Evolutionary conservation across 2,888 invertebrate genomes (phyloP).

Genomic region (Apoderus coryli): DNA sequence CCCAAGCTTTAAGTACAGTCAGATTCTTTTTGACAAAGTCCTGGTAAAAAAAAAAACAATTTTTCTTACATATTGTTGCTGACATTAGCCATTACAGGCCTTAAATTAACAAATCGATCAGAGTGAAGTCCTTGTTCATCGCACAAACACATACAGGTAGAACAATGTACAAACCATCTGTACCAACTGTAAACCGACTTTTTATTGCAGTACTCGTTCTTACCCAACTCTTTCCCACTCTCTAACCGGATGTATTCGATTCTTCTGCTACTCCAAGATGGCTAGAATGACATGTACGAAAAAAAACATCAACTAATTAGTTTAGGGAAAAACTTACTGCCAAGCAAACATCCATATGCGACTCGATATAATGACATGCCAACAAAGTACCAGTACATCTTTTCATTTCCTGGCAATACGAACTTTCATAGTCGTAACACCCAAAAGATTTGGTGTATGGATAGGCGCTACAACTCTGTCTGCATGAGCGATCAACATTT

Average conservation of each 20-base stretch:
- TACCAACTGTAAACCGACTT: conserved; percentile 72
- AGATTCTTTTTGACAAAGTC: too few relatives aligned
- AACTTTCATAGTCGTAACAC: conserved; percentile 19
- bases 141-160: conserved; percentile 78
- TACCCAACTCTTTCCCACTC: conserved; percentile 51
- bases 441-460: conserved; percentile 14
- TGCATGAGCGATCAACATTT: conserved; percentile 54
- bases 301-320: background rate
- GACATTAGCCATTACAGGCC: conserved; percentile 43
- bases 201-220: conserved; percentile 36
- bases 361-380: conserved; percentile 17
- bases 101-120: conserved; percentile 68
- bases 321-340: conserved; percentile 19
- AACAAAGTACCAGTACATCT: conserved; percentile 18
- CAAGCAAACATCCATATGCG: conserved; percentile 33
- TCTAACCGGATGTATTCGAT: conserved; percentile 75
- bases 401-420: conserved; percentile 18
- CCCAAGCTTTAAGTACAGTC: too few relatives aligned
- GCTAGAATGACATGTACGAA: conserved; percentile 19
- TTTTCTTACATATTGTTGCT: conserved; percentile 46
- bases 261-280: conserved; percentile 37
- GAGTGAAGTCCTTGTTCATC: conserved; percentile 55
- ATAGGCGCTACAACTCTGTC: conserved; percentile 31
- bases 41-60: too few relatives aligned
- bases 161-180: conserved; percentile 78